Evolutionary conservation across 1,140 invertebrate species (phyloP).

Genomic region (Cryptotermes secundus): DNA sequence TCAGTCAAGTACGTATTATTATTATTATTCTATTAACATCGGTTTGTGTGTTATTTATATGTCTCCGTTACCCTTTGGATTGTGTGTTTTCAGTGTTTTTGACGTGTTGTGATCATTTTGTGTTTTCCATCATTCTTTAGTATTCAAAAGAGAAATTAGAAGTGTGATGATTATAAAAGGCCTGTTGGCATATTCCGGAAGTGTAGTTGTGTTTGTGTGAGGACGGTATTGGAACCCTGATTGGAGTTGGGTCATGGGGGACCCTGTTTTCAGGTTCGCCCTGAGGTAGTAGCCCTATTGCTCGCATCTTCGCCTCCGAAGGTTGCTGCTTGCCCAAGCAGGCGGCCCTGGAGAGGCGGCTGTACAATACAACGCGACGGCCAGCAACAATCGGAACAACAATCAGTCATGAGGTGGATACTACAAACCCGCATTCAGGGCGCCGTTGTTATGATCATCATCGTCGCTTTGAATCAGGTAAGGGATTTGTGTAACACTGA

Average conservation of each 20-base stretch:
- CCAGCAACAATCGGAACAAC: not conserved
- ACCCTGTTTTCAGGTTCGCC: not conserved
- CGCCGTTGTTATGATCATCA: not conserved
- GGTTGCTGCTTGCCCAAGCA: not conserved
- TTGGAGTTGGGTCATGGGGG: not conserved
- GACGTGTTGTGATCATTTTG: slow-evolving; percentile 5
- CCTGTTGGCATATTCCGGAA: too few species aligned
- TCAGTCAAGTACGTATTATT: slow-evolving; percentile 8
- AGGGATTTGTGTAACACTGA: not conserved
- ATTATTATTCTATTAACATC: not conserved
- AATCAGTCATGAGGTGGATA: slow-evolving; percentile 16
- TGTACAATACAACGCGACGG: not conserved
- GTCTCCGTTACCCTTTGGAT: not conserved
- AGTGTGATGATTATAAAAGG: not conserved
- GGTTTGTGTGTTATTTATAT: slow-evolving; percentile 15
- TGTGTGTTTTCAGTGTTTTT: not conserved
- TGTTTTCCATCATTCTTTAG: not conserved
- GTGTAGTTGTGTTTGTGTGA: slow-evolving; percentile 14
- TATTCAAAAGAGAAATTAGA: not conserved
- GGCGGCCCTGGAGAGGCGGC: not conserved
- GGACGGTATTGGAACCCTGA: slow-evolving; percentile 14
- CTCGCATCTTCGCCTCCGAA: not conserved
- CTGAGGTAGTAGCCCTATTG: not conserved
- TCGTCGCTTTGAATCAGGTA: not conserved
- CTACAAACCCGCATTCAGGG: not conserved